These are phyloP conservation scores for Ganaspis sp. DNA, from an alignment of 1,140 invertebrate genomes.

Conservation along the genomic window DNA sequence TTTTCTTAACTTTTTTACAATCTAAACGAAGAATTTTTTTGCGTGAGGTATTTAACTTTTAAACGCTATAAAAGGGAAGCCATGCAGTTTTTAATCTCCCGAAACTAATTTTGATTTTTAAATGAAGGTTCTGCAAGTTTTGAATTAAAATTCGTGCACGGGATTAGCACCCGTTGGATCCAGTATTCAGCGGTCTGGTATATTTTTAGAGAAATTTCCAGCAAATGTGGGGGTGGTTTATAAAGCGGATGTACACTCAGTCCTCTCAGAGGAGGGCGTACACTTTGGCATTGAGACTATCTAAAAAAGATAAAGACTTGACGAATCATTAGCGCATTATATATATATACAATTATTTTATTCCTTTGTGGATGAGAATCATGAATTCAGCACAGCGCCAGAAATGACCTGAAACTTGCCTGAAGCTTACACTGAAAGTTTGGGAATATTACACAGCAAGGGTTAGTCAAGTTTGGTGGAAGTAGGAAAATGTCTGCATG, in stretches of 20 bases:
- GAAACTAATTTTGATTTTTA: slow-evolving; percentile 38
- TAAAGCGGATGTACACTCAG: slow-evolving; percentile 58
- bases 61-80: not conserved
- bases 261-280: slow-evolving; percentile 54
- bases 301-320: slow-evolving; percentile 39
- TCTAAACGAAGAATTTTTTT: not conserved
- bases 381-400: no score
- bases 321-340: slow-evolving; percentile 35
- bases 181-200: not conserved
- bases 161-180: slow-evolving; percentile 2
- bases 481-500: no score
- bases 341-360: not conserved
- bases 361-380: no score
- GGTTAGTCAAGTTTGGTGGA: no score
- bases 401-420: no score
- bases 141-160: not conserved
- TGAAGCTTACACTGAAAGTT: no score
- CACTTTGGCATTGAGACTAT: slow-evolving; percentile 44
- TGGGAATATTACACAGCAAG: no score
- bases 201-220: slow-evolving; percentile 56
- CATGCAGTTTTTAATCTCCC: not conserved
- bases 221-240: slow-evolving; percentile 48
- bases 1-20: not conserved
- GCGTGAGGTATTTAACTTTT: not conserved
- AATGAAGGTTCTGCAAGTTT: slow-evolving; percentile 6